Evolutionary conservation across 2,888 invertebrate species (phyloP), one percentile per base, ranked within the genome.

Genomic region (Lutraria lutraria): DNA sequence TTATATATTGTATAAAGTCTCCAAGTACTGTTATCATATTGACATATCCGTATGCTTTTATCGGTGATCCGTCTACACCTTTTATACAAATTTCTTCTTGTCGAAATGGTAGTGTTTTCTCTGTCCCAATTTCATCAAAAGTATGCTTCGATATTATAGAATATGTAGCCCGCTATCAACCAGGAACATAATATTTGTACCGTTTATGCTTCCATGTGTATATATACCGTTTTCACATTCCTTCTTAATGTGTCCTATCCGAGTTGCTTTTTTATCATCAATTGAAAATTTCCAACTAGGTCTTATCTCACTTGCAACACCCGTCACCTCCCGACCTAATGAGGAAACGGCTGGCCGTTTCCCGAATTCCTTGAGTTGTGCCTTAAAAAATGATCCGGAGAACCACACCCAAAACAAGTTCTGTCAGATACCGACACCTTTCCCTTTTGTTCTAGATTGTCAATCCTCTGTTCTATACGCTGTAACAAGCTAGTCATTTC

Each of bases 121-220:
- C 43, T 8, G 81, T 79, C 19, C 53, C 63, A 76, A 53, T 56
- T 12, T 34, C 12, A 16, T 85, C 81, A 63, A 60, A 88, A 25
- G 84, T 53, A 16, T 83, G 81, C 56, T 88, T 79, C 53, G 90
- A 88, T 25, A 90, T 52, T 0, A 88, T 34, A 13, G 85, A 82
- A n/a, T 87, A 63, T 21, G 89, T 89, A 21, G 89, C 82, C 89
- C 87, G 53, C 81, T 89, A 54, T 89, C 90, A 0, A 88, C n/a
- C 31, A 81, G 25, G 29, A 81, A 56, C 4, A 56, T 6, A 29
- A 83, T 52, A 2, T 63, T 43, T 8, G 0, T 68, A 29, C 43
- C 53, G 52, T 21, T 31, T 29, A 56, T 56, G 2, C 21, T 34
- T 12, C 60, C 86, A 19, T 10, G 19, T 19, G 72, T 53, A 19